These are phyloP conservation scores for Xestobium rufovillosum DNA, from an alignment of 2,888 invertebrate genomes.

Conservation along the genomic window DNA sequence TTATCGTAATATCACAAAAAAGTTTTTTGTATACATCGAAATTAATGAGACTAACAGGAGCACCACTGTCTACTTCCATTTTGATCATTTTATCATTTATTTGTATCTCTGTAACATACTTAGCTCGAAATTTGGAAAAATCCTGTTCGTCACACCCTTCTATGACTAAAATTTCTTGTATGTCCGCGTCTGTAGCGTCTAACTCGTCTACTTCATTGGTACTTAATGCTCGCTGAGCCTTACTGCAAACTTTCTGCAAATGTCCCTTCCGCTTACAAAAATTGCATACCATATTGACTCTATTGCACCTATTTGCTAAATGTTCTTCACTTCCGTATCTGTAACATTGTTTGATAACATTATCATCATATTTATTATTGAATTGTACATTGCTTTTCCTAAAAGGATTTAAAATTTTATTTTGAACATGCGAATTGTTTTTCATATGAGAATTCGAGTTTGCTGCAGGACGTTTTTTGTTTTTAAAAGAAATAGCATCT, in stretches of 20 bases:
- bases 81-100: constrained; percentile 1
- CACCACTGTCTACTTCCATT: constrained; percentile 6
- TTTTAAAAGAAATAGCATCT: too few relatives aligned
- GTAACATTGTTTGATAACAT: constrained; percentile 2
- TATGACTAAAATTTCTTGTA: not conserved
- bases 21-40: not conserved
- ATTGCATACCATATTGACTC: constrained; percentile 4
- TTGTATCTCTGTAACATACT: constrained; percentile 3
- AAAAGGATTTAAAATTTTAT: too few relatives aligned
- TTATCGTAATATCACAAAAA: not conserved
- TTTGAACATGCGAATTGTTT: too few relatives aligned
- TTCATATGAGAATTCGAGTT: too few relatives aligned
- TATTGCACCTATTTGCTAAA: constrained; percentile 8
- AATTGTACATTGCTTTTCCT: too few relatives aligned
- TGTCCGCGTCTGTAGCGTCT: too few relatives aligned
- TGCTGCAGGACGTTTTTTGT: too few relatives aligned
- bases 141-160: not conserved
- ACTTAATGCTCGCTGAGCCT: too few relatives aligned
- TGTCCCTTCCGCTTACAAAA: constrained; percentile 8
- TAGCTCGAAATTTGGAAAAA: constrained; percentile 2
- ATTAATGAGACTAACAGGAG: constrained; percentile 3
- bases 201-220: too few relatives aligned
- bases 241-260: constrained; percentile 11
- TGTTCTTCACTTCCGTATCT: constrained; percentile 8
- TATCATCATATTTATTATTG: too few relatives aligned